Conservation (phyloP, 1,140 invertebrate genomes). For the Vanessa tameamea region DNA sequence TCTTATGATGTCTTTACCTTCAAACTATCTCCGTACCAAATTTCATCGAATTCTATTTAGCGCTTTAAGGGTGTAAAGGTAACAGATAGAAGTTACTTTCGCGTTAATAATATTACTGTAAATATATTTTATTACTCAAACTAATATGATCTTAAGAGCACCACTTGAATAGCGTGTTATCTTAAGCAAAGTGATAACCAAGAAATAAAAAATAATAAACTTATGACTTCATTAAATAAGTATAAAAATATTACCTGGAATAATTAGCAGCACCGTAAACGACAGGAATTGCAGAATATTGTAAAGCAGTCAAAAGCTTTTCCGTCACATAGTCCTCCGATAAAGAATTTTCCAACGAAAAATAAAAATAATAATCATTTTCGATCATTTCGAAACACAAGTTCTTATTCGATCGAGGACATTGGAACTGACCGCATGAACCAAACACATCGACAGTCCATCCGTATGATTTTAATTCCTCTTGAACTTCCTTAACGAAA, state of each 20-base stretch:
- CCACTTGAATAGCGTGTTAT: too few relatives aligned
- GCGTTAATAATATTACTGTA: too few relatives aligned
- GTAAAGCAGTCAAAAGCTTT: constrained; percentile 42
- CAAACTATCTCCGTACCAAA: too few relatives aligned
- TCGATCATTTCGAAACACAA: constrained; percentile 40
- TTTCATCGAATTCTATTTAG: too few relatives aligned
- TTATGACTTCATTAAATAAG: too few relatives aligned
- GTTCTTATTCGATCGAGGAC: constrained; percentile 32
- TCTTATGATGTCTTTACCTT: too few relatives aligned
- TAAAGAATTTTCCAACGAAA: constrained; percentile 47
- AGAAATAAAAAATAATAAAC: too few relatives aligned
- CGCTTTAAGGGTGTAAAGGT: too few relatives aligned
- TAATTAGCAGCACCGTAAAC: constrained; percentile 46
- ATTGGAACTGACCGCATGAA: constrained; percentile 40
- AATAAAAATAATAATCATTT: constrained; percentile 49
- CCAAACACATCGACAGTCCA: constrained; percentile 45
- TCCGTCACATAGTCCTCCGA: constrained; percentile 49
- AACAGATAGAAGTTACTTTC: too few relatives aligned
- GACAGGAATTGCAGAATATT: constrained; percentile 43
- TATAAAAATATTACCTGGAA: constrained; percentile 34
- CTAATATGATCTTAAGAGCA: too few relatives aligned
- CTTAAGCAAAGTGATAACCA: too few relatives aligned
- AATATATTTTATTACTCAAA: too few relatives aligned
- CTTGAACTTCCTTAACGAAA: constrained; percentile 38
- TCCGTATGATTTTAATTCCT: constrained; percentile 34